Evolutionary conservation across 2,113 vertebrate species (phyloP).

Genomic region (Propithecus coquereli): DNA sequence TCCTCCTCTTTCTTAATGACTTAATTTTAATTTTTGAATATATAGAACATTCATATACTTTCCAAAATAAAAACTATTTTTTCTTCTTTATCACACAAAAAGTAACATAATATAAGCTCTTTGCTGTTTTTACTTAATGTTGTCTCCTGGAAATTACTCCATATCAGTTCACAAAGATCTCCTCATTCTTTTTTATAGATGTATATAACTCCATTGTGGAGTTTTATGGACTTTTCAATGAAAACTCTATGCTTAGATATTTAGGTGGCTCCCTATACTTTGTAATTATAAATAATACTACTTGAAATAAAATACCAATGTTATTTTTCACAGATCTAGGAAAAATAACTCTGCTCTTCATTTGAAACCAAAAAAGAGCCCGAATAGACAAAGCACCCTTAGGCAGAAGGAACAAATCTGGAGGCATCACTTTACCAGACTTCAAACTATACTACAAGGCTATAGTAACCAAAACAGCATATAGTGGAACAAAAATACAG

Average conservation of each 20-base stretch:
- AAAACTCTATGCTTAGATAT: neutral
- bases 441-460: no score
- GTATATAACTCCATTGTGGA: neutral
- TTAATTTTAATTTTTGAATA: conserved; percentile 5
- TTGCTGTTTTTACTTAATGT: neutral
- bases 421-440: no score
- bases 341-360: no score
- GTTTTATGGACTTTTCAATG: neutral
- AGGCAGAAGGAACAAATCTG: no score
- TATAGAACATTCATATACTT: neutral
- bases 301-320: neutral
- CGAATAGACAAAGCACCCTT: no score
- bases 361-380: no score
- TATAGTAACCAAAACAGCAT: no score
- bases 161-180: neutral
- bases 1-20: neutral
- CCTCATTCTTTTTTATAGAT: neutral
- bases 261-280: neutral
- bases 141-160: neutral
- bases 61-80: neutral
- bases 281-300: neutral
- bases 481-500: no score
- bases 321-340: no score
- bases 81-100: neutral
- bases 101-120: neutral